A percentile compares a stretch with the other conserved stretches of the same genome.
Evolutionary conservation across 2,797 vertebrate species (phyloP).

Genomic region (Clangula hyemalis): DNA sequence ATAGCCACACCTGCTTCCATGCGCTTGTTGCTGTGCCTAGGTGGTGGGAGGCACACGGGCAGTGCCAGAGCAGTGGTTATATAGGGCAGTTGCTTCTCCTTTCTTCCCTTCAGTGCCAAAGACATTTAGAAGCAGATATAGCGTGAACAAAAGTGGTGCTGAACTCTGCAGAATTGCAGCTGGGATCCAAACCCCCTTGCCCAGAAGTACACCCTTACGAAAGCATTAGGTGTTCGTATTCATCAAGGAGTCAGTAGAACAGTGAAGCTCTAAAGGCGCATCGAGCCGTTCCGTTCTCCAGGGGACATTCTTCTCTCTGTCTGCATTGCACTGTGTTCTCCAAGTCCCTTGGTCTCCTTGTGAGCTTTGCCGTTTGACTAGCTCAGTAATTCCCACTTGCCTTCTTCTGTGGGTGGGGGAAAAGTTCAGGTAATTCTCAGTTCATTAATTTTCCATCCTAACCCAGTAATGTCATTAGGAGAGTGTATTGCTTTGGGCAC

Average conservation of each 20-base stretch:
- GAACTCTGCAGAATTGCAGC: neutral
- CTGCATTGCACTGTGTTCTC: neutral
- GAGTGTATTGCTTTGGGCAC: neutral
- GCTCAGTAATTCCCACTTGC: neutral
- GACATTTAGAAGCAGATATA: neutral
- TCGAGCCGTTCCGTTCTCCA: neutral
- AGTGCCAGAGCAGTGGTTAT: neutral
- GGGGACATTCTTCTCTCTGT: neutral
- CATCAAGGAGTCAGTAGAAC: neutral
- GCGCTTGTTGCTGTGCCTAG: neutral
- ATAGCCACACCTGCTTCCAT: neutral
- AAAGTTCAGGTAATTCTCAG: neutral
- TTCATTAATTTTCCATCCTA: neutral
- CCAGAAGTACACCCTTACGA: neutral
- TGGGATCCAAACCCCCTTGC: neutral
- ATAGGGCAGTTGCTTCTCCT: neutral
- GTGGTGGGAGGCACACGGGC: neutral
- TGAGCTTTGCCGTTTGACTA: neutral
- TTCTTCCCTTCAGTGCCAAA: neutral
- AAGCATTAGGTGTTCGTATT: neutral
- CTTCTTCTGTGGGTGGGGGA: neutral
- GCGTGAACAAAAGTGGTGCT: neutral
- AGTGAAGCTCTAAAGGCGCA: neutral
- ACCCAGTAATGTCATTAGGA: neutral
- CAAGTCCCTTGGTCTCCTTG: neutral